These are phyloP conservation scores for Aphodius granarius DNA, from an alignment of 2,888 invertebrate species.

Conservation along the genomic window DNA sequence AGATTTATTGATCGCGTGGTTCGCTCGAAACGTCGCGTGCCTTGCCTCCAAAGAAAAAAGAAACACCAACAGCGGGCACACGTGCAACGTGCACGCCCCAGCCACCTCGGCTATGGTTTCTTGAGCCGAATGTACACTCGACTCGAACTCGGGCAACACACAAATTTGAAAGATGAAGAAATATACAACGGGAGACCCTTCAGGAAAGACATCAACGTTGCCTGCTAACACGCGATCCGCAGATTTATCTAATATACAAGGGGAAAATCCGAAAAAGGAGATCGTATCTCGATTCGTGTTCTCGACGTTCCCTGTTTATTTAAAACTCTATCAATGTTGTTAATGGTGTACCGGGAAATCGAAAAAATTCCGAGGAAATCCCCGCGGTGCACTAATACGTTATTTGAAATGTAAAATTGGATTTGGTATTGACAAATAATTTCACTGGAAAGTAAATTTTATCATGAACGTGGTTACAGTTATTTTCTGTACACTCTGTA, in stretches of 20 bases:
- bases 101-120: not conserved
- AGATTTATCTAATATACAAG: constrained; percentile 38
- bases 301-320: not conserved
- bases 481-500: too few relatives aligned
- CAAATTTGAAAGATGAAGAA: constrained; percentile 24
- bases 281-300: not conserved
- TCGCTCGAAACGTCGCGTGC: not conserved
- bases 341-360: not conserved
- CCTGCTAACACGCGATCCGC: constrained; percentile 34
- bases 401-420: not conserved
- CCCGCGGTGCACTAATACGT: not conserved
- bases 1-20: constrained; percentile 13
- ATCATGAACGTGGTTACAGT: too few relatives aligned
- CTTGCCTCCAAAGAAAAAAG: not conserved
- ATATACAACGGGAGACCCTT: constrained; percentile 26
- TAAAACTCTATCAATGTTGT: not conserved
- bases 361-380: not conserved
- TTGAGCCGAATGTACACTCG: not conserved
- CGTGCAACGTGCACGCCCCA: not conserved
- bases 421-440: not conserved
- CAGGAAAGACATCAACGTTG: constrained; percentile 34
- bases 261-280: not conserved
- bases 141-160: not conserved
- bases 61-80: not conserved
- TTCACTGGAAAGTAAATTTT: too few relatives aligned